Evolutionary conservation across 2,888 invertebrate genomes (phyloP).

Genomic region (Celastrina argiolus): DNA sequence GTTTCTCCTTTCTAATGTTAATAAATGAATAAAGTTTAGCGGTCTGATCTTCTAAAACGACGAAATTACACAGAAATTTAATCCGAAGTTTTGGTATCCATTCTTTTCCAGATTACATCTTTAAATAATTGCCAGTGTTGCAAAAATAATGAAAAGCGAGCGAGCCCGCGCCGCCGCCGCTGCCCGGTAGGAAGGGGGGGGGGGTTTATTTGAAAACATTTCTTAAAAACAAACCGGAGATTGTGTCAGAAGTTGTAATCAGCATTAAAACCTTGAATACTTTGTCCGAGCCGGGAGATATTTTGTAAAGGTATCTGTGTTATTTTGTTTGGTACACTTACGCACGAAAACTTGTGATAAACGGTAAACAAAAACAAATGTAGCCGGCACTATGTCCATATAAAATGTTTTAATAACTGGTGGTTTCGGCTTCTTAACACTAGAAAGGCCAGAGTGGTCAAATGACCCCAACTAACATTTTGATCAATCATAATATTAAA

Average conservation of each 20-base stretch:
- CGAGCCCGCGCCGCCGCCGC: not conserved
- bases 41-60: constrained; percentile 9
- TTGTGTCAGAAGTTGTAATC: constrained; percentile 61
- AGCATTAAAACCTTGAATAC: constrained; percentile 57
- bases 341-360: not conserved
- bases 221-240: constrained; percentile 52
- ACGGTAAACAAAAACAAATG: not conserved
- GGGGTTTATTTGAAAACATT: constrained; percentile 49
- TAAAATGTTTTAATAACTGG: no score
- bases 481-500: no score
- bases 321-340: not conserved
- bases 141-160: constrained; percentile 21
- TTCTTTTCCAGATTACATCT: constrained; percentile 22
- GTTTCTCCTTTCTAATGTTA: not conserved
- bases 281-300: constrained; percentile 36
- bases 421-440: no score
- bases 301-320: constrained; percentile 8
- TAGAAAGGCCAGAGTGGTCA: no score
- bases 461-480: no score
- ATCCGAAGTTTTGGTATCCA: constrained; percentile 18
- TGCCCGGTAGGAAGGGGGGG: no score
- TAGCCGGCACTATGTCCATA: not conserved
- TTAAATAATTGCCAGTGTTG: constrained; percentile 22
- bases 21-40: constrained; percentile 21
- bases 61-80: constrained; percentile 19